Evolutionary conservation across 2,888 invertebrate genomes (phyloP).

Genomic region (Brachylomia viminalis): DNA sequence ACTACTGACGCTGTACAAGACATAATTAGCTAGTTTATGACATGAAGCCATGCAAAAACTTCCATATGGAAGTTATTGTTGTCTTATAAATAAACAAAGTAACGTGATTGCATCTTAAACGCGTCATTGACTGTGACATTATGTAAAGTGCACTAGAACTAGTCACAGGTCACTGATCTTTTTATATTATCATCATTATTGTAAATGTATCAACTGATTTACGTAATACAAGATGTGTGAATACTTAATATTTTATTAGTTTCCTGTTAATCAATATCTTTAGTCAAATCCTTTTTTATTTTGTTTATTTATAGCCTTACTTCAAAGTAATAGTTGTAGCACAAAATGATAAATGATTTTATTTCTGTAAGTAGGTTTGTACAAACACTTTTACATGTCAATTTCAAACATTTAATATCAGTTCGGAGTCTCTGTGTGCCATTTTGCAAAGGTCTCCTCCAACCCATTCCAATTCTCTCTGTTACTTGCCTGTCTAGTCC

Average conservation of each 20-base stretch:
- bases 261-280: neutral
- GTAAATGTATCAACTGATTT: slow-evolving; percentile 10
- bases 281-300: neutral
- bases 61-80: slow-evolving; percentile 4
- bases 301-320: too few species aligned
- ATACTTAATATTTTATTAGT: neutral
- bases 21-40: neutral
- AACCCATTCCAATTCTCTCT: too few species aligned
- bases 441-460: too few species aligned
- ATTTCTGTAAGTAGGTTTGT: too few species aligned
- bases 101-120: slow-evolving; percentile 9
- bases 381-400: too few species aligned
- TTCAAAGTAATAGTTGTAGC: too few species aligned
- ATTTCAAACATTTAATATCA: too few species aligned
- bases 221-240: neutral
- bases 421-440: too few species aligned
- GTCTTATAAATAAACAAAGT: slow-evolving; percentile 27
- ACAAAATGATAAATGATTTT: too few species aligned
- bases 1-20: too few species aligned
- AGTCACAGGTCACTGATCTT: slow-evolving; percentile 37
- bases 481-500: too few species aligned
- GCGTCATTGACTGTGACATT: slow-evolving; percentile 30
- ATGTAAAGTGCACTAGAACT: slow-evolving; percentile 4
- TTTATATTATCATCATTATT: slow-evolving; percentile 9
- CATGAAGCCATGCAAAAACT: slow-evolving; percentile 14